These are phyloP conservation scores for Caiman crocodilus DNA, from an alignment of 2,797 vertebrate species.

Conservation along the genomic window DNA sequence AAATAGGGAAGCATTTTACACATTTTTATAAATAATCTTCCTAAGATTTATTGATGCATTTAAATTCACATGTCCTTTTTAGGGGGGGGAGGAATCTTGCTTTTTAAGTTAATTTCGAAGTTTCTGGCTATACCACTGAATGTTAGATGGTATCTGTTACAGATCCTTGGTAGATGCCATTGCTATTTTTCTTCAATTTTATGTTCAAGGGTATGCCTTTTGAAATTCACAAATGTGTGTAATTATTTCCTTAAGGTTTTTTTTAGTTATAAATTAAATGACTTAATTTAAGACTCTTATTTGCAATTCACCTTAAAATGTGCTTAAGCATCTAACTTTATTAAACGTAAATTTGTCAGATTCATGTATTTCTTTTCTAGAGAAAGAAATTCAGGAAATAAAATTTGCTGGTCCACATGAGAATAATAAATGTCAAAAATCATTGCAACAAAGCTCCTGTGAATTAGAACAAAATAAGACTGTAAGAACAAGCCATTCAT, in stretches of 20 bases:
- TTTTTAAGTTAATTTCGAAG: neutral
- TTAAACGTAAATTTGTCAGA: slow-evolving; percentile 54
- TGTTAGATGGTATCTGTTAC: neutral
- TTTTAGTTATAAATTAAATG: neutral
- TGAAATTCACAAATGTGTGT: neutral
- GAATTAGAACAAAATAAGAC: slow-evolving; percentile 70
- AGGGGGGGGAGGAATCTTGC: neutral
- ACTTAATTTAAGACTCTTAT: neutral
- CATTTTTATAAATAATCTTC: neutral
- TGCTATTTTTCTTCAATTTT: neutral
- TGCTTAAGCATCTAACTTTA: slow-evolving; percentile 23
- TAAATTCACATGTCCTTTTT: neutral
- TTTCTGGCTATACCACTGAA: slow-evolving; percentile 15
- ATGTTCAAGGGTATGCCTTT: neutral
- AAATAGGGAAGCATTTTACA: neutral
- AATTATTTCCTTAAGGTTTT: neutral
- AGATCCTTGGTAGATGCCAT: neutral
- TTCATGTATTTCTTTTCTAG: slow-evolving; percentile 76
- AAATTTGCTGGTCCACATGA: slow-evolving; percentile 62
- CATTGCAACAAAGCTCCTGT: slow-evolving; percentile 62
- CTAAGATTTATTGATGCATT: neutral
- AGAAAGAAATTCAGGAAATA: slow-evolving; percentile 80
- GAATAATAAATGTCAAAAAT: slow-evolving; percentile 71
- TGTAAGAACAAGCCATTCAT: slow-evolving; percentile 58
- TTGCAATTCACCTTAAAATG: slow-evolving; percentile 32